A percentile compares a stretch with the other conserved stretches of the same genome.
These are phyloP conservation scores for Archilochus colubris DNA, from an alignment of 2,113 vertebrate genomes.

Conservation along the genomic window DNA sequence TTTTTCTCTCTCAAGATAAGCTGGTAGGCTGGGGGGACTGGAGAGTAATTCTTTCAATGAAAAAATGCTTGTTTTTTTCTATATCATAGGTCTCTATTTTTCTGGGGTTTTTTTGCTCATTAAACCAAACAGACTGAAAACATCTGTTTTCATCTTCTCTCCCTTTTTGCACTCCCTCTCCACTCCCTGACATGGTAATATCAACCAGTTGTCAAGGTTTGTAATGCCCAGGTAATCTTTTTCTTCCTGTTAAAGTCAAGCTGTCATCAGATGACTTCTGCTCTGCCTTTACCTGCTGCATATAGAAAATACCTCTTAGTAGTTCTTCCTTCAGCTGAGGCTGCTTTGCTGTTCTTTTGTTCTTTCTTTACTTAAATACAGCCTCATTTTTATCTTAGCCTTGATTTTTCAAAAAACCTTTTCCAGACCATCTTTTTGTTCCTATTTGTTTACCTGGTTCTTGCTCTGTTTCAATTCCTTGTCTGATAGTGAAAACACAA, in stretches of 20 bases:
- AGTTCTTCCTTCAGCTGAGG: neutral
- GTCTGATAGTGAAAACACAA: neutral
- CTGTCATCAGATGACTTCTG: neutral
- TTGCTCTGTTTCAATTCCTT: neutral
- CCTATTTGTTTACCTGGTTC: neutral
- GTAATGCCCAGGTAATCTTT: neutral
- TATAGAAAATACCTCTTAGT: neutral
- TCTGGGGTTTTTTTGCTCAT: neutral
- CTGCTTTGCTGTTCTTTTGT: neutral
- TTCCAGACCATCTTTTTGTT: neutral
- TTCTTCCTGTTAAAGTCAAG: neutral
- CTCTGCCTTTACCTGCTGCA: neutral
- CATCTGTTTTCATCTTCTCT: fast-evolving
- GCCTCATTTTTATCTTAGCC: neutral
- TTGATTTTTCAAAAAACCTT: neutral
- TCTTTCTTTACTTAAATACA: neutral
- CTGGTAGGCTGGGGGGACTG: neutral
- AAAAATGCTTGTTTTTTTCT: neutral
- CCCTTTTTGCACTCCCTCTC: neutral
- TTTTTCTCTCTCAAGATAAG: neutral
- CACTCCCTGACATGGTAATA: neutral
- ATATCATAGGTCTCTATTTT: neutral
- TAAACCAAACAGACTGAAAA: neutral
- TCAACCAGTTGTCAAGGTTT: neutral
- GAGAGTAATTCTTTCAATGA: neutral